These are phyloP conservation scores for Pterophyllum scalare DNA, from an alignment of 2,113 vertebrate genomes.

Conservation along the genomic window DNA sequence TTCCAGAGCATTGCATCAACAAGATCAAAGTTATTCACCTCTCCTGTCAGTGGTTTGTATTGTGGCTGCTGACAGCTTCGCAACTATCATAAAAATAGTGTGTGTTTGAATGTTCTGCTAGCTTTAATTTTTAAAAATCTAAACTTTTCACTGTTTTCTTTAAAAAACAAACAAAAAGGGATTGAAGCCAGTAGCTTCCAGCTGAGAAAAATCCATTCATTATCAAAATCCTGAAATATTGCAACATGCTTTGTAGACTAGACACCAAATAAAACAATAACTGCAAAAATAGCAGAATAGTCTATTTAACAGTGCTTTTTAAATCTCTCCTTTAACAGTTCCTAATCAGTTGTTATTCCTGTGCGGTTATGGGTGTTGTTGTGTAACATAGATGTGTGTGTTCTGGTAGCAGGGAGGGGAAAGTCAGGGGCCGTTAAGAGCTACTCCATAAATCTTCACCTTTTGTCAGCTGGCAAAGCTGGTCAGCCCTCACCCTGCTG, in stretches of 20 bases:
- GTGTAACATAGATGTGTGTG: conserved; percentile 26
- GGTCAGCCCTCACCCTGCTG: conserved; percentile 26
- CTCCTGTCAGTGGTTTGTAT: background rate
- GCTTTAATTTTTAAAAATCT: background rate
- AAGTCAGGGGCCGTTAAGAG: conserved; percentile 10
- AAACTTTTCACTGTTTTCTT: background rate
- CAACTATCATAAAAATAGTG: background rate
- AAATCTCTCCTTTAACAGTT: too few relatives aligned
- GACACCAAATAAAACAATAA: too few relatives aligned
- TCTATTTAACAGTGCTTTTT: too few relatives aligned
- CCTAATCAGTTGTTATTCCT: background rate
- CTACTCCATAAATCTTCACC: conserved; percentile 63
- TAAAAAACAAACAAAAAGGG: background rate
- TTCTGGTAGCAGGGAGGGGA: conserved; percentile 31
- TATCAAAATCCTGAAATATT: background rate
- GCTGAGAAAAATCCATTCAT: background rate
- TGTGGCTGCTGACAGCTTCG: background rate
- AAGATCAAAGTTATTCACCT: background rate
- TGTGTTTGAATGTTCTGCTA: background rate
- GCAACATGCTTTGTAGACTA: background rate
- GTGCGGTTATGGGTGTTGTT: background rate
- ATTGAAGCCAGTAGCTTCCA: too few relatives aligned
- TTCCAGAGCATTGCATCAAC: background rate
- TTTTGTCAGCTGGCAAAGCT: conserved; percentile 61
- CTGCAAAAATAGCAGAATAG: too few relatives aligned